Evolutionary conservation across 2,113 vertebrate genomes (phyloP), one percentile per base, ranked within the genome.

Genomic region (Bubalus kerabau): DNA sequence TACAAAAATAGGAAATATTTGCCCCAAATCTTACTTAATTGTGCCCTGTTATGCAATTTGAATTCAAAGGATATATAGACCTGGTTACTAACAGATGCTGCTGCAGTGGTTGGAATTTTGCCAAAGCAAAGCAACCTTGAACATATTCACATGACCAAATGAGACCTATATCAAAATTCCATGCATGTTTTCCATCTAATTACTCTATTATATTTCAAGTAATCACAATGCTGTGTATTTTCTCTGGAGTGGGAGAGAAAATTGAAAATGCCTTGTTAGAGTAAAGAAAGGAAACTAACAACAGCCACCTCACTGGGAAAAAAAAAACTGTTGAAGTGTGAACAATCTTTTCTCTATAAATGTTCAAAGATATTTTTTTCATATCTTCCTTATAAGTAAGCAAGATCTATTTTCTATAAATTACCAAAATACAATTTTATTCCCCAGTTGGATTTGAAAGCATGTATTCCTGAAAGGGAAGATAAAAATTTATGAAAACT

Each of bases 191-290:
- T 30, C 94, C 94, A 23, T 74, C 94, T 95, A 95, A 86, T 96
- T 96, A 97, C 50, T 96, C 54, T 96, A 87, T 91, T 96, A 50
- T 88, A 36, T 89, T 96, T 91, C 83, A 97, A 95, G 74, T 83
- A 89, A 98, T 97, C 88, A 87, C 90, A 98, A 30, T 30, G 52
- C 74, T 93, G 43, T 96, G 19, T 88, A 30, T 91, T 98, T 98
- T 98, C 71, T 96, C 97, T 95, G 96, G 96, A 98, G 94, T 67
- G 78, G 92, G 89, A 97, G 88, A 91, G 12, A 97, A 98, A 98
- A 97, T 88, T 2, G 1, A 98, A 95, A 76, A 54, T 95, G 67
- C 56, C 43, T 96, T 80, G 54, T 84, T 87, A 96, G 24, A 81
- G 85, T 43, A 96, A 96, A 97, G 64, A 32, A 60, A 97, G 54